Percentiles rank a stretch among this genome's conserved stretches.
These are phyloP conservation scores for Hypocryptadius cinnamomeus DNA, from an alignment of 2,113 vertebrate genomes.

Conservation along the genomic window DNA sequence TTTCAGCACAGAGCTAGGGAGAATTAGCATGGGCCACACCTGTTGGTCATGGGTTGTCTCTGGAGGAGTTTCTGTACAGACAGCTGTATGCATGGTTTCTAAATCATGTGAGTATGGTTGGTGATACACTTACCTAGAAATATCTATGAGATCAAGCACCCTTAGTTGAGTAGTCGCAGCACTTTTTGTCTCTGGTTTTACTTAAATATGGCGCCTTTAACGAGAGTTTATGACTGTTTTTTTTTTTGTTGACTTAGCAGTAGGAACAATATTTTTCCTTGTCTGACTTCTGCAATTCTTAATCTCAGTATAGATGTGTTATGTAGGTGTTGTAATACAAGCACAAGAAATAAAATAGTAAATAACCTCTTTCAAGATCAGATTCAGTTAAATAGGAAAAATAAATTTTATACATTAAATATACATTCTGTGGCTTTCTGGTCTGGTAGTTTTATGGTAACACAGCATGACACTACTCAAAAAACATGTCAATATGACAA, in stretches of 20 bases:
- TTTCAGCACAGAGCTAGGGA: not conserved
- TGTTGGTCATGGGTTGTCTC: not conserved
- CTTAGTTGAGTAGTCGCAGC: not conserved
- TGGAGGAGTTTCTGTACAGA: not conserved
- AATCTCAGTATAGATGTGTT: not conserved
- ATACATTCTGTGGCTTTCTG: not conserved
- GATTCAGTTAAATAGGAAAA: not conserved
- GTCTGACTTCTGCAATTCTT: not conserved
- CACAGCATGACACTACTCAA: not conserved
- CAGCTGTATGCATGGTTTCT: fast-evolving
- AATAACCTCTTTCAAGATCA: not conserved
- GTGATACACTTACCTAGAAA: not conserved
- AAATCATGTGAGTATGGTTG: not conserved
- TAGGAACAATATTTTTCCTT: not conserved
- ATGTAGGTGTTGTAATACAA: not conserved
- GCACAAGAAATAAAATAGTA: not conserved
- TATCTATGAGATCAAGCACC: not conserved
- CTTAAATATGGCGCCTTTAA: not conserved
- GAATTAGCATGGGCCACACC: not conserved
- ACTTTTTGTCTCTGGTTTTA: not conserved
- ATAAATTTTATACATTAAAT: not conserved
- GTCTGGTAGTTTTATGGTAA: not conserved
- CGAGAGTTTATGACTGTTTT: not conserved
- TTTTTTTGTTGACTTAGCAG: not conserved
- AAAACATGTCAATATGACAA: not conserved